A percentile compares a stretch with the other conserved stretches of the same genome.
Conservation (phyloP, 2,797 vertebrate genomes). For the Eulemur coronatus region DNA sequence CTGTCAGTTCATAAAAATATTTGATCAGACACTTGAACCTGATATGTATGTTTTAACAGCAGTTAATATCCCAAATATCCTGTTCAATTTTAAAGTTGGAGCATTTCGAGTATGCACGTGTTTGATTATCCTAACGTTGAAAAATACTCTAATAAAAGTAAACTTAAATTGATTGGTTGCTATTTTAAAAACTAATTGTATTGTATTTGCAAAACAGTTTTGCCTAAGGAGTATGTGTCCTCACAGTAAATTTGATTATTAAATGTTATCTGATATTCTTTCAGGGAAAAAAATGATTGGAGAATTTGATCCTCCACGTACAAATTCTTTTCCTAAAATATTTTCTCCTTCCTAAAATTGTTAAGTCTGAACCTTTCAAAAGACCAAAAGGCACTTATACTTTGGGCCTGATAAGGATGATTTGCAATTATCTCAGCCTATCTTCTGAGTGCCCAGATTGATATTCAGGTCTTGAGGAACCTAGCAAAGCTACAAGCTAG, state of each 20-base stretch:
- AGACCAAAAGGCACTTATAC: conserved; percentile 55
- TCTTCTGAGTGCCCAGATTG: conserved; percentile 46
- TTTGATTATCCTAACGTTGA: conserved; percentile 4
- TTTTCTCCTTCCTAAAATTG: conserved; percentile 19
- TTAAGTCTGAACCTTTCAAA: conserved; percentile 56
- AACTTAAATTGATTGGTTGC: neutral
- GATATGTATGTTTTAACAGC: neutral
- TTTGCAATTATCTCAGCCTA: conserved; percentile 62
- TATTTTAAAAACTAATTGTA: conserved; percentile 42
- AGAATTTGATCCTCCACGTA: conserved; percentile 36
- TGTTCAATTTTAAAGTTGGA: conserved; percentile 16
- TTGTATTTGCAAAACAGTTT: neutral
- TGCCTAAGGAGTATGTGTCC: neutral
- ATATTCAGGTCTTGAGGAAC: conserved; percentile 61
- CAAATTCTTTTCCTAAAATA: conserved; percentile 35
- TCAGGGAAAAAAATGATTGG: neutral
- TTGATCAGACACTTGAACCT: neutral
- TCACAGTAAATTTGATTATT: conserved; percentile 45
- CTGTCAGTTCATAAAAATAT: conserved; percentile 25
- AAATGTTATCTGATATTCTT: conserved; percentile 35
- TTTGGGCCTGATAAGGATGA: conserved; percentile 50
- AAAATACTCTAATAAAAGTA: neutral
- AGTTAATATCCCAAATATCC: neutral
- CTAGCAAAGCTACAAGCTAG: conserved; percentile 46
- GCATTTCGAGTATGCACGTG: neutral